phyloP scores from a whole-genome alignment of 2,113 vertebrate species.

The Eptesicus fuscus region DNA sequence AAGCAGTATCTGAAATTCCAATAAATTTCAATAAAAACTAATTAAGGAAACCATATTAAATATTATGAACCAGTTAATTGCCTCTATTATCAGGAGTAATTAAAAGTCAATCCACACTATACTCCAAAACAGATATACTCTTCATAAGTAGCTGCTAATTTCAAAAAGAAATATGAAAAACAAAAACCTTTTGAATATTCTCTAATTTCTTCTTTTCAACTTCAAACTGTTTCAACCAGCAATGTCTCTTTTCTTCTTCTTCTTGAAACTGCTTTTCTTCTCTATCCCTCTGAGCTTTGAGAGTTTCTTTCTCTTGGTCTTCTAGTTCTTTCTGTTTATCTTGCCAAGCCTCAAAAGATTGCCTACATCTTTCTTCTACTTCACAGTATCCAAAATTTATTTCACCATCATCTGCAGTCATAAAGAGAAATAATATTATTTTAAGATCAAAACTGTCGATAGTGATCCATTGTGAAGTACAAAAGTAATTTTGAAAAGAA shows the following conservation, averaged over 20 bases:
- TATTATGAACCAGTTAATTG: neutral
- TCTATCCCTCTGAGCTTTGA: conserved; percentile 74
- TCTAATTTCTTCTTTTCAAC: conserved; percentile 84
- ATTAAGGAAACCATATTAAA: neutral
- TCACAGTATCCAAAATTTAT: conserved; percentile 76
- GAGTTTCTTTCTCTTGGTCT: conserved; percentile 66
- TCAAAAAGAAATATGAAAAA: neutral
- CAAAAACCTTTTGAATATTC: conserved; percentile 79
- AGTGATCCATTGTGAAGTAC: neutral
- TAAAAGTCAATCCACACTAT: neutral
- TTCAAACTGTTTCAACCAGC: conserved; percentile 81
- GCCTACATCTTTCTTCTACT: conserved; percentile 79
- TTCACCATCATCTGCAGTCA: conserved; percentile 74
- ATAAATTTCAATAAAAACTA: neutral
- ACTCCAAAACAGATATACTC: neutral
- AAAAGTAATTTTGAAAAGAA: conserved; percentile 40
- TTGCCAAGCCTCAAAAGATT: conserved; percentile 79
- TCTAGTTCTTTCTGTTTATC: conserved; percentile 78
- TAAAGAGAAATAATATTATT: neutral
- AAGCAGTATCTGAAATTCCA: neutral
- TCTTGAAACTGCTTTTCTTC: conserved; percentile 75
- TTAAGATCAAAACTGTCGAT: conserved; percentile 30
- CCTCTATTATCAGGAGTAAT: neutral
- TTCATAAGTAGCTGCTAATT: neutral
- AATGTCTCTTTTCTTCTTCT: conserved; percentile 75